A percentile compares a stretch with the other conserved stretches of the same genome.
Conservation (phyloP, 2,888 invertebrate genomes). For the Epinotia brunnichana region DNA sequence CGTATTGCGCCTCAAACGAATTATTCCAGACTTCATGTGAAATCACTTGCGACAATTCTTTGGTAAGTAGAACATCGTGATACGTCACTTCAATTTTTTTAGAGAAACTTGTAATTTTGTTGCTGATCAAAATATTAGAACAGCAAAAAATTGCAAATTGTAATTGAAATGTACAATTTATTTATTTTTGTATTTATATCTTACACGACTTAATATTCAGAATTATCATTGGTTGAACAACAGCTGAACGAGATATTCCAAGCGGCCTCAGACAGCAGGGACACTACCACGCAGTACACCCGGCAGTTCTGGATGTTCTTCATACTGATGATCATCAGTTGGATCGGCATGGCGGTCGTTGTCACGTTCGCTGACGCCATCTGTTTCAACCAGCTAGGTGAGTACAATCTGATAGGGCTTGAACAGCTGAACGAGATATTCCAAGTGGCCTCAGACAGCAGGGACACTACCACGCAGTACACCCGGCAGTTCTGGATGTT, state of each 20-base stretch:
- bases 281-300: slow-evolving; percentile 70
- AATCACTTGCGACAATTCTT: slow-evolving; percentile 70
- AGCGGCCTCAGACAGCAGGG: slow-evolving; percentile 62
- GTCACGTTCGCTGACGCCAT: slow-evolving; percentile 95
- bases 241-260: slow-evolving; percentile 79
- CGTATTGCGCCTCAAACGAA: slow-evolving; percentile 56
- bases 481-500: slow-evolving; percentile 90
- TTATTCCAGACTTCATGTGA: slow-evolving; percentile 73
- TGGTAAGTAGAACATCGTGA: slow-evolving; percentile 56
- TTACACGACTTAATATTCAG: too few relatives aligned
- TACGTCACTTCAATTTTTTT: too few relatives aligned
- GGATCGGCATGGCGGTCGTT: slow-evolving; percentile 93
- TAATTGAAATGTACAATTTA: too few relatives aligned
- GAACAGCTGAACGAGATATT: slow-evolving; percentile 77
- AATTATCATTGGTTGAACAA: neutral
- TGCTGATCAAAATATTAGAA: too few relatives aligned
- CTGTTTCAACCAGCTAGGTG: slow-evolving; percentile 92
- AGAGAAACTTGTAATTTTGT: too few relatives aligned
- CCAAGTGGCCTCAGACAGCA: slow-evolving; percentile 63
- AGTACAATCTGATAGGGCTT: slow-evolving; percentile 47
- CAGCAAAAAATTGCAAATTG: too few relatives aligned
- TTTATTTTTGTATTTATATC: too few relatives aligned
- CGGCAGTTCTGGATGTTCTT: slow-evolving; percentile 92
- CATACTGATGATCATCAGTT: slow-evolving; percentile 88
- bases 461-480: slow-evolving; percentile 67